Conservation (phyloP, 1,140 invertebrate species). For the Prorops nasuta region DNA sequence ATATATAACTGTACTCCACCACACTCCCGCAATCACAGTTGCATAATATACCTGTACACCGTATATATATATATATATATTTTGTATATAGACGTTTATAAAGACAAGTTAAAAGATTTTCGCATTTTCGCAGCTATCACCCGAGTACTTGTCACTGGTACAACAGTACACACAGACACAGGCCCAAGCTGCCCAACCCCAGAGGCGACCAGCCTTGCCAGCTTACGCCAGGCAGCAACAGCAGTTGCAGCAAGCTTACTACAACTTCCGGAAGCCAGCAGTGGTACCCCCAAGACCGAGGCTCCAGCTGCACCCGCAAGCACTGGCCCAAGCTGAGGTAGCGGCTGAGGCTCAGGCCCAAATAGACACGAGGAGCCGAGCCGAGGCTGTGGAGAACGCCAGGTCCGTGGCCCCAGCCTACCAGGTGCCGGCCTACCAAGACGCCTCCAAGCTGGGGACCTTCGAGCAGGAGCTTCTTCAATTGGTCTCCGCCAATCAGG, state of each 20-base stretch:
- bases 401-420: slow-evolving; percentile 34
- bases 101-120: no score
- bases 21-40: no score
- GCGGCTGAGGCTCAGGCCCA: slow-evolving; percentile 38
- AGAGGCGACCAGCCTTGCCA: slow-evolving; percentile 35
- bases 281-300: slow-evolving; percentile 41
- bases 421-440: slow-evolving; percentile 31
- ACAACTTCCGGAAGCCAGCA: slow-evolving; percentile 43
- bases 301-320: slow-evolving; percentile 40
- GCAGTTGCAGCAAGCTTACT: slow-evolving; percentile 46
- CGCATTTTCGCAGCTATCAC: slow-evolving; percentile 50
- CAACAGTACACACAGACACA: slow-evolving; percentile 45
- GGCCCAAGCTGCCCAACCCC: slow-evolving; percentile 14
- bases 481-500: slow-evolving; percentile 46
- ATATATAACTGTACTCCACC: no score
- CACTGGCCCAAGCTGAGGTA: slow-evolving; percentile 39
- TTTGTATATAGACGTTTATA: no score
- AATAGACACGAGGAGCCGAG: slow-evolving; percentile 33
- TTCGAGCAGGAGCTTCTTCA: slow-evolving; percentile 49
- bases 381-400: slow-evolving; percentile 28
- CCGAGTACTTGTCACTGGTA: slow-evolving; percentile 45
- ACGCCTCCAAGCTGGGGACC: slow-evolving; percentile 39
- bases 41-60: no score
- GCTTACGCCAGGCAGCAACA: slow-evolving; percentile 47
- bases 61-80: no score